These are phyloP conservation scores for Enteromius radiatus DNA, from an alignment of 2,797 vertebrate genomes.

Conservation along the genomic window DNA sequence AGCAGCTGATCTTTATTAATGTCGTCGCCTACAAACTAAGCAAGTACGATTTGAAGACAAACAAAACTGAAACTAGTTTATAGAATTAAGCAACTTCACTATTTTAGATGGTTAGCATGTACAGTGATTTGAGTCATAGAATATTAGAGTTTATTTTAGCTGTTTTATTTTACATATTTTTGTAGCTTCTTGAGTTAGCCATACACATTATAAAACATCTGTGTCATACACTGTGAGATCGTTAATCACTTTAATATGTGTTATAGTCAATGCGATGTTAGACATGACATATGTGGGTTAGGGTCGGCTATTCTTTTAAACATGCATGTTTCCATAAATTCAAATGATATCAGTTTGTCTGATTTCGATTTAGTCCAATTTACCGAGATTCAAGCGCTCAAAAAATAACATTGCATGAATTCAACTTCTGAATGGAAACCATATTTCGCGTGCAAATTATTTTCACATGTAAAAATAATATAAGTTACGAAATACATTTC, in stretches of 20 bases:
- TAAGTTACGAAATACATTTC: not conserved
- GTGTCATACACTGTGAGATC: slow-evolving; percentile 83
- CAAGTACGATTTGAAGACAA: slow-evolving; percentile 63
- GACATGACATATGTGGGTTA: slow-evolving; percentile 86
- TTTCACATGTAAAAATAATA: not conserved
- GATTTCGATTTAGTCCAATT: slow-evolving; percentile 11
- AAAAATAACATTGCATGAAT: not conserved
- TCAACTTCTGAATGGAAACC: not conserved
- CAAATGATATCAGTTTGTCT: slow-evolving; percentile 63
- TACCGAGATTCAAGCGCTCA: not conserved
- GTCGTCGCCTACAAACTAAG: slow-evolving; percentile 68
- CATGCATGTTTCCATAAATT: slow-evolving; percentile 69
- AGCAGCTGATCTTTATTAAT: slow-evolving; percentile 83
- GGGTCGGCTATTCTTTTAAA: slow-evolving; percentile 79
- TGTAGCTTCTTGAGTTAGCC: slow-evolving; percentile 66
- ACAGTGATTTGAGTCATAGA: slow-evolving; percentile 66
- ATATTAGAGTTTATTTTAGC: slow-evolving; percentile 48
- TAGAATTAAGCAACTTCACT: slow-evolving; percentile 69
- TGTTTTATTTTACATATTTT: slow-evolving; percentile 67
- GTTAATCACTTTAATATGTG: slow-evolving; percentile 91
- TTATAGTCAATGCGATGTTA: slow-evolving; percentile 81
- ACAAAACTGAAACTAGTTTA: slow-evolving; percentile 62
- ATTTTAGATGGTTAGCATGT: slow-evolving; percentile 76
- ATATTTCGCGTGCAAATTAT: not conserved
- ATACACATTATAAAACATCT: slow-evolving; percentile 72